phyloP scores from a whole-genome alignment of 2,113 vertebrate genomes.

The Psilopsiagon aurifrons region DNA sequence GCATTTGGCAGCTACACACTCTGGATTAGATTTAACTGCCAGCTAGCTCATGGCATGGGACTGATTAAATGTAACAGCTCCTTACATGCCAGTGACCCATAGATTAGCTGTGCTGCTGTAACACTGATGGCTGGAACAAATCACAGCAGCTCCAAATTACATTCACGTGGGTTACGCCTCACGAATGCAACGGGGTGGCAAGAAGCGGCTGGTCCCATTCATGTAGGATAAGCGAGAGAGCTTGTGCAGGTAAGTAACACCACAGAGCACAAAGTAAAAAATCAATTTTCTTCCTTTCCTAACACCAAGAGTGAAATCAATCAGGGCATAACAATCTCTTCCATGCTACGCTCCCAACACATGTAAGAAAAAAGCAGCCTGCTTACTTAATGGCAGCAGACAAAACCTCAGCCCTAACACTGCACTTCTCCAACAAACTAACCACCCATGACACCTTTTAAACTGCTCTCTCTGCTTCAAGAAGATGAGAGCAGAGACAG shows the following conservation, averaged over 20 bases:
- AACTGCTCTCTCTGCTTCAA: neutral
- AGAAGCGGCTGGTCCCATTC: neutral
- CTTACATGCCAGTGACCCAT: neutral
- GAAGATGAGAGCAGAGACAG: neutral
- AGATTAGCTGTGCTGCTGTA: conserved; percentile 2
- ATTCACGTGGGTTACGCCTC: neutral
- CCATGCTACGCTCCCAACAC: rapidly evolving
- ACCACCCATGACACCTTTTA: neutral
- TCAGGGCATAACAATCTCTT: neutral
- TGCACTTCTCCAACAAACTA: neutral
- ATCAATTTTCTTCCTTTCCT: conserved; percentile 14
- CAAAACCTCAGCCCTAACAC: neutral
- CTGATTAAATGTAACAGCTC: conserved; percentile 25
- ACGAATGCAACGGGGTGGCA: rapidly evolving
- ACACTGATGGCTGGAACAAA: neutral
- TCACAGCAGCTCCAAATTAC: neutral
- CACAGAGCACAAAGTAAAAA: neutral
- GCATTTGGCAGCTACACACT: conserved; percentile 2
- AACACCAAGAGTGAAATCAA: conserved; percentile 30
- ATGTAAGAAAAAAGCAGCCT: neutral
- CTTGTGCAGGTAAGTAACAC: neutral
- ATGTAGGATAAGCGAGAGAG: rapidly evolving
- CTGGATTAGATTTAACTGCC: conserved; percentile 26
- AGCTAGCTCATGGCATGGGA: conserved; percentile 5
- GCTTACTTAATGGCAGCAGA: neutral